phyloP scores from a whole-genome alignment of 2,113 vertebrate genomes.

The Varanus salvator region DNA sequence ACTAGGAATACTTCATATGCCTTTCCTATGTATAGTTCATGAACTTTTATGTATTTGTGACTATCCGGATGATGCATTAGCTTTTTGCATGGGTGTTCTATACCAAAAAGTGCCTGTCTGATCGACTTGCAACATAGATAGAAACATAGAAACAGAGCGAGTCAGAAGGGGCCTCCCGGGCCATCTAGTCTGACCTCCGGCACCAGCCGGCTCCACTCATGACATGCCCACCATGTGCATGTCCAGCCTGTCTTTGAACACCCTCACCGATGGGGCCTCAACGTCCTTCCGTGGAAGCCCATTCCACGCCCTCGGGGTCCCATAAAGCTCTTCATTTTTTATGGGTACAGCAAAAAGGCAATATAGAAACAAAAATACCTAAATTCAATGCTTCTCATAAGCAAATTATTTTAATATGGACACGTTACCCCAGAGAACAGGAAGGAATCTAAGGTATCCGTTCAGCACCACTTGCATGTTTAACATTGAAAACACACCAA shows the following conservation, averaged over 20 bases:
- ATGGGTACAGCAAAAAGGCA: not conserved
- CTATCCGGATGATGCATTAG: not conserved
- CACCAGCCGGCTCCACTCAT: too few relatives aligned
- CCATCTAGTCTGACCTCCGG: too few relatives aligned
- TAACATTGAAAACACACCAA: not conserved
- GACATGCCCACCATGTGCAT: too few relatives aligned
- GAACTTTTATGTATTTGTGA: not conserved
- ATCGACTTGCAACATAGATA: not conserved
- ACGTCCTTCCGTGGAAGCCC: too few relatives aligned
- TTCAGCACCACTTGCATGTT: not conserved
- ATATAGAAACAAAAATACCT: not conserved
- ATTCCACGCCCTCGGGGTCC: too few relatives aligned
- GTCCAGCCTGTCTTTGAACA: too few relatives aligned
- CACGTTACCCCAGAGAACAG: not conserved
- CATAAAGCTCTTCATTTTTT: too few relatives aligned
- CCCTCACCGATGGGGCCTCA: too few relatives aligned
- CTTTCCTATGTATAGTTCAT: not conserved
- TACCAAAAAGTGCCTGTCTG: not conserved
- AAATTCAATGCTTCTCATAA: not conserved
- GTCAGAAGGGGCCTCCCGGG: too few relatives aligned
- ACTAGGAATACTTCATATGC: not conserved
- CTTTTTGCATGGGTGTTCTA: not conserved
- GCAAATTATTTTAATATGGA: not conserved
- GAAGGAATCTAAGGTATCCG: too few relatives aligned
- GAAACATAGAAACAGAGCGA: too few relatives aligned